These are phyloP conservation scores for Leptura quadrifasciata DNA, from an alignment of 2,888 invertebrate species.

Conservation along the genomic window DNA sequence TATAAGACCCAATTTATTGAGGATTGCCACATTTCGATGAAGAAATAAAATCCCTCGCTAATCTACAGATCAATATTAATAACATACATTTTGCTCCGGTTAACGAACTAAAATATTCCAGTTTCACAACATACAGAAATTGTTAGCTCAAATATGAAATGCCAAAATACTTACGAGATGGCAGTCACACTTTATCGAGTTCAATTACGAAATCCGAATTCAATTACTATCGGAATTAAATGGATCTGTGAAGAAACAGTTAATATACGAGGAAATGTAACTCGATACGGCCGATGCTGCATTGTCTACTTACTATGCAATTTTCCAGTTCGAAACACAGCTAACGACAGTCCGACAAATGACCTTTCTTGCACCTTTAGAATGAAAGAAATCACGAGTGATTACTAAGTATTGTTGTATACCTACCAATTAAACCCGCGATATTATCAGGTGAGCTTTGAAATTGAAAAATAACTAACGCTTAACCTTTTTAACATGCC, in stretches of 20 bases:
- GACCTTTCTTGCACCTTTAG: not conserved
- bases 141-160: not conserved
- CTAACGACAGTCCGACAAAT: not conserved
- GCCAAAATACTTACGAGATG: not conserved
- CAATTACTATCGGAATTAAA: not conserved
- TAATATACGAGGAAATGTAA: not conserved
- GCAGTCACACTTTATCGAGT: not conserved
- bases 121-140: not conserved
- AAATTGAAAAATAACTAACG: not conserved
- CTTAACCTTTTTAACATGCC: not conserved
- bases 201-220: not conserved
- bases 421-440: conserved; percentile 9
- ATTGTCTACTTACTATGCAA: not conserved
- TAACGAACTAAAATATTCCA: not conserved
- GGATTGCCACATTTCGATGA: not conserved
- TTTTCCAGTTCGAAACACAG: not conserved
- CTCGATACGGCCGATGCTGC: not conserved
- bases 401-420: not conserved
- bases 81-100: not conserved
- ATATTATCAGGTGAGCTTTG: not conserved
- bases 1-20: no score
- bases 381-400: not conserved
- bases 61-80: conserved; percentile 9
- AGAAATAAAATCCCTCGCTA: not conserved
- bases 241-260: not conserved